Conservation (phyloP, 2,113 vertebrate genomes). For the Gymnobelideus leadbeateri region DNA sequence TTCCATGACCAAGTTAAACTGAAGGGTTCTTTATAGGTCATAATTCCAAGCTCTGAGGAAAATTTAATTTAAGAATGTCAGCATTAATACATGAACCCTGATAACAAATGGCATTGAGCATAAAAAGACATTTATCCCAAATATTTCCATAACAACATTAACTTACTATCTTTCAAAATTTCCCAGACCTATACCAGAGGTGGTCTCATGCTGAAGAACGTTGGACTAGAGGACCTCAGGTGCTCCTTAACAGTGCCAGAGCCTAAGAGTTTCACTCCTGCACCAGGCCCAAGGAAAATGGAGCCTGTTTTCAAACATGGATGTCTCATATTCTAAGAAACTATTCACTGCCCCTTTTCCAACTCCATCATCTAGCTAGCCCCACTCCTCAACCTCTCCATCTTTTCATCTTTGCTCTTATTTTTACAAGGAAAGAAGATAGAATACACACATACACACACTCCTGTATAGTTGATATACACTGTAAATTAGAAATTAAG, state of each 20-base stretch:
- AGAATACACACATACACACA: neutral
- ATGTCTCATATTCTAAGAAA: neutral
- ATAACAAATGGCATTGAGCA: neutral
- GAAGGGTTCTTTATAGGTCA: neutral
- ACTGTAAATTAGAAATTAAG: neutral
- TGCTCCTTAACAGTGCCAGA: neutral
- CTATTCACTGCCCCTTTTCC: neutral
- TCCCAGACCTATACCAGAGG: neutral
- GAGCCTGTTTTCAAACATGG: neutral
- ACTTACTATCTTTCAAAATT: neutral
- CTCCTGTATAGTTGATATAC: neutral
- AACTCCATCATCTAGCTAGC: neutral
- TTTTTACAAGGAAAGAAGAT: neutral
- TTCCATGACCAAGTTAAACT: neutral
- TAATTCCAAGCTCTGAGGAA: conserved; percentile 41
- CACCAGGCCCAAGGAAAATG: neutral
- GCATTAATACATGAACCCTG: conserved; percentile 13
- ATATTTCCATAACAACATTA: neutral
- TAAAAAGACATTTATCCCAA: neutral
- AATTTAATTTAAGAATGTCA: neutral
- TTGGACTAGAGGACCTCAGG: neutral
- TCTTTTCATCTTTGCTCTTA: neutral
- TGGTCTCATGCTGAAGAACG: neutral
- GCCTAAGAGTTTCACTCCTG: neutral
- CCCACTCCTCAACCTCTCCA: neutral